A percentile compares a stretch with the other conserved stretches of the same genome.
Conservation (phyloP, 1,140 invertebrate genomes). For the Meteorus sp. region DNA sequence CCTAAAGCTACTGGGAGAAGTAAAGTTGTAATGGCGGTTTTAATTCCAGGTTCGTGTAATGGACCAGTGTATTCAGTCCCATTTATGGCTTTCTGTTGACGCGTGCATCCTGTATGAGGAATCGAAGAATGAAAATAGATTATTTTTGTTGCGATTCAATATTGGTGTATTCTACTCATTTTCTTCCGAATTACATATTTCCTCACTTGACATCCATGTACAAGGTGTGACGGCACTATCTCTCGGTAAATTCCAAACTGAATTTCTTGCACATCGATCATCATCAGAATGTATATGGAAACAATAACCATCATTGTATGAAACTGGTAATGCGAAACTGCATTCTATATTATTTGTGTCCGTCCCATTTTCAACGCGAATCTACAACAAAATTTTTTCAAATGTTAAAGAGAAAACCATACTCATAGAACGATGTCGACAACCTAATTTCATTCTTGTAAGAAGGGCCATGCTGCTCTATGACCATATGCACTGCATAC, state of each 20-base stretch:
- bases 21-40: not conserved
- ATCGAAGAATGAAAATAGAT: not conserved
- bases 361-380: constrained; percentile 13
- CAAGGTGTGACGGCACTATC: constrained; percentile 16
- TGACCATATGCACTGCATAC: no score
- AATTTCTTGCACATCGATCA: constrained; percentile 30
- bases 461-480: no score
- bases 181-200: not conserved
- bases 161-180: not conserved
- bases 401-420: not conserved
- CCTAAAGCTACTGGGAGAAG: constrained; percentile 25
- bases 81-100: not conserved
- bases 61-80: not conserved
- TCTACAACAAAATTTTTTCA: constrained; percentile 8
- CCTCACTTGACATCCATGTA: constrained; percentile 29
- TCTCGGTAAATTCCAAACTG: constrained; percentile 32
- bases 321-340: constrained; percentile 29
- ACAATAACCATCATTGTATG: constrained; percentile 32
- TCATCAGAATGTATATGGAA: constrained; percentile 29
- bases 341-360: constrained; percentile 27
- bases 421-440: not conserved
- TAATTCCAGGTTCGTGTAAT: not conserved
- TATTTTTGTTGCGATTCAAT: not conserved
- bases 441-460: not conserved
- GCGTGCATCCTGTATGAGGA: constrained; percentile 24